Percentiles rank a stretch among this genome's conserved stretches.
Evolutionary conservation across 2,888 invertebrate species (phyloP).

Genomic region (Linnaemya tessellans): DNA sequence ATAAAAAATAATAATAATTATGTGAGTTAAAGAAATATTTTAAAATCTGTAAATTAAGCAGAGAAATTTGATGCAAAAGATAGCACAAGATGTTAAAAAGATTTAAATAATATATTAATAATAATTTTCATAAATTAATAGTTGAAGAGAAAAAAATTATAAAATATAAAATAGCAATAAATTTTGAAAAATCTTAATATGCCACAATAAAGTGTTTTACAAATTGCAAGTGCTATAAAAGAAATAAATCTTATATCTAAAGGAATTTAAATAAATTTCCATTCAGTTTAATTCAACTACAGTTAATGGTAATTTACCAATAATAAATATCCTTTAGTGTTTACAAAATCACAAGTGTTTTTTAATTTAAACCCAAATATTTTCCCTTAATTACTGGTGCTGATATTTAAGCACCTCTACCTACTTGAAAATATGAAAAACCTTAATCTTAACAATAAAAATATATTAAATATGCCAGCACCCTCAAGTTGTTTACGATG

Average conservation of each 20-base stretch:
- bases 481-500: background rate
- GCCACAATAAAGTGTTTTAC: background rate
- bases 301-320: conserved; percentile 34
- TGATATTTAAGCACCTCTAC: conserved; percentile 7
- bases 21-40: background rate
- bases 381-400: conserved; percentile 12
- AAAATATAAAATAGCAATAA: conserved; percentile 8
- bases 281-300: background rate
- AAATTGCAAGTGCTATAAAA: background rate
- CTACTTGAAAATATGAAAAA: conserved; percentile 1
- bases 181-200: background rate
- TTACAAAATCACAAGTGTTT: background rate
- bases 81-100: background rate
- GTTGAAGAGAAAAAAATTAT: background rate
- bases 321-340: background rate
- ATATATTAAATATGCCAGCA: background rate
- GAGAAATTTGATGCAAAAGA: background rate
- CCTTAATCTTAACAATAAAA: background rate
- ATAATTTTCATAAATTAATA: conserved; percentile 3
- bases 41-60: background rate
- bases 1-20: background rate
- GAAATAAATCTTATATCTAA: background rate
- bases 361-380: conserved; percentile 6
- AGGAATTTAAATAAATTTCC: background rate
- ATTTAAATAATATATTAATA: background rate